Evolutionary conservation across 2,888 invertebrate genomes (phyloP), one percentile per base, ranked within the genome.

Genomic region (Artemia sinica): DNA sequence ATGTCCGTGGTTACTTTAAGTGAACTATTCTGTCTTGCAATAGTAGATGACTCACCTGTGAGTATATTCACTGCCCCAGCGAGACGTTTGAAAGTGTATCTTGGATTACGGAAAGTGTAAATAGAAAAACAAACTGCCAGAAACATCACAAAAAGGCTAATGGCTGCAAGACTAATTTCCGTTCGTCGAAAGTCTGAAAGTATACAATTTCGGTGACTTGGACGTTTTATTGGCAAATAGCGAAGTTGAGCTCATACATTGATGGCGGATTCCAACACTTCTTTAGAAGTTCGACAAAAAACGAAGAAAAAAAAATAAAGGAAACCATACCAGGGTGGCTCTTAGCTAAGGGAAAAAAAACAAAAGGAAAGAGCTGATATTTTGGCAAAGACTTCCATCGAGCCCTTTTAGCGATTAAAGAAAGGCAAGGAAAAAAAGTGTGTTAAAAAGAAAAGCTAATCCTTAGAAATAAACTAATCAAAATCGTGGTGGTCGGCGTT

Each of bases 21-120:
- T 8, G 18, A 28, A 9, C 18, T 65, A 10, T 28, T 65, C 65
- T 41, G 18, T 28, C 18, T 65, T 18, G 41, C 8, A 2, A 12
- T 18, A 18, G 65, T 12, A 66, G 4, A 18, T 66, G 67, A 41
- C 81, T 83, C 77, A 88, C 88, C 86, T 76, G 88, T 85, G 70
- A 91, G 86, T 74, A 91, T 85, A 76, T 90, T 88, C 71, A 91
- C 86, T 28, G 88, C 87, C 0, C 88, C 89, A 6, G 91, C 89
- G 48, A 91, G 81, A 52, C 91, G 81, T 77, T 91, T 91, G 80
- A 89, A 90, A 85, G 89, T 91, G 77, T 91, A 91, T 7, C 91
- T 83, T 5, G 89, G 88, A 76, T 91, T 87, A 73, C 83, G 81
- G 76, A 91, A 87, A 14, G 90, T 89, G 77, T 91, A 91, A 72